These are phyloP conservation scores for Ormyrus labotus DNA, from an alignment of 2,888 invertebrate genomes.

Conservation along the genomic window DNA sequence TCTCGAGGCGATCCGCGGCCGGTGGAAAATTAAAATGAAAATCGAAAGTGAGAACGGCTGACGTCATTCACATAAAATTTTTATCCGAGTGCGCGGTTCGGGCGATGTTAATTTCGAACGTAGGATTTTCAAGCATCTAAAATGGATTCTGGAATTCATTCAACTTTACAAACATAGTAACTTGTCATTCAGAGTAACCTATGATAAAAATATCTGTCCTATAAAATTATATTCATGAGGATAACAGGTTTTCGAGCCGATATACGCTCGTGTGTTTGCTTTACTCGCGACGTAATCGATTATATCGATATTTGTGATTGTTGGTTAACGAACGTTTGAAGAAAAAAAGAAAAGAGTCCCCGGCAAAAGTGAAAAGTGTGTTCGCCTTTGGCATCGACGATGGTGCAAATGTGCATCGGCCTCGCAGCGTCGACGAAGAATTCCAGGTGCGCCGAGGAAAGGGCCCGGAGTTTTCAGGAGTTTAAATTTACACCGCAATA, in stretches of 20 bases:
- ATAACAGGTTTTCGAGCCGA: background rate
- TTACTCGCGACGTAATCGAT: background rate
- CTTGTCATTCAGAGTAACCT: background rate
- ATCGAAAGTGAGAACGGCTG: no score
- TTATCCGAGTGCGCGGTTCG: no score
- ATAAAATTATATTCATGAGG: constrained; percentile 17
- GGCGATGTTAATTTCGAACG: no score
- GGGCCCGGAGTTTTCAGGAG: background rate
- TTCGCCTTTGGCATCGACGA: background rate
- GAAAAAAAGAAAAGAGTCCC: background rate
- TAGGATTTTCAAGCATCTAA: no score
- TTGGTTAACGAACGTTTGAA: background rate
- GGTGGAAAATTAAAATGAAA: no score
- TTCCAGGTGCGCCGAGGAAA: background rate
- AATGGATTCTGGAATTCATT: no score
- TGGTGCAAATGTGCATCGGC: background rate
- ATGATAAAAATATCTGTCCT: constrained; percentile 5
- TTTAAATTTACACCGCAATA: background rate
- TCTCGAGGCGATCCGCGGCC: no score
- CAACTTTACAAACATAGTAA: no score
- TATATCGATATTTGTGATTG: background rate
- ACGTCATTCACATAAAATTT: no score
- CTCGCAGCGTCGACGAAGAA: background rate
- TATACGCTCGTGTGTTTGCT: background rate
- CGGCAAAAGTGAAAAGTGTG: background rate